Base-by-base conservation (phyloP, 2,888 invertebrate genomes). In the Orchesella flavescens region DNA sequence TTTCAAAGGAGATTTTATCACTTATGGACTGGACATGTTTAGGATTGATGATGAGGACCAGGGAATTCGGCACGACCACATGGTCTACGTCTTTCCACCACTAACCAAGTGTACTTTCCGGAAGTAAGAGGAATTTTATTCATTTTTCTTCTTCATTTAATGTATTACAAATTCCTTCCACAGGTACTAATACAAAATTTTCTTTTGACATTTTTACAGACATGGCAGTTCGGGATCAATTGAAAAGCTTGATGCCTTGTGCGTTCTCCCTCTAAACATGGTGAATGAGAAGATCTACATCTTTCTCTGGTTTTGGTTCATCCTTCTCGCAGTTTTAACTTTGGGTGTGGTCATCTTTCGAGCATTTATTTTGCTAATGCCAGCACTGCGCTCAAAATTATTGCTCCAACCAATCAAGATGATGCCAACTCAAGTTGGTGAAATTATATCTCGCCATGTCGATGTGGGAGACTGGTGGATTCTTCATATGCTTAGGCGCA, bases 211-310 rank as follows among this genome's bases (percentile, higher is more conserved):
- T n/a, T n/a, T 82, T 63, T 94, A 95, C 91, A 96, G 95, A 91
- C 96, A 93, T 90, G 96, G 97, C 91, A 93, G 96, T 9, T 94
- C 95, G 0, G 96, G 97, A 75, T 93, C 94, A n/a, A 93, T 97
- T 68, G 95, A 96, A 90, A 94, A 93, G 55, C 95, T 95, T 92
- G 97, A 97, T 91, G 94, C 95, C 63, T 92, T 97, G 57, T 97
- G 96, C 90, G 93, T 97, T 84, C 92, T 97, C 63, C 96, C 96
- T 0, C 91, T 96, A 84, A 97, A 97, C 91, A 96, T 97, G 88
- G 96, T 97, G 89, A 97, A 97, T 90, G 96, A 97, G 91, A 97
- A 97, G 91, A 96, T 96, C 0, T 97, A 96, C 91, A 94, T 97
- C 86, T 96, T 96, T 91, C 93, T 97, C 71, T 97, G 97, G 97